A percentile compares a stretch with the other conserved stretches of the same genome.
Evolutionary conservation across 2,797 vertebrate genomes (phyloP).

Genomic region (Pipistrellus kuhlii): DNA sequence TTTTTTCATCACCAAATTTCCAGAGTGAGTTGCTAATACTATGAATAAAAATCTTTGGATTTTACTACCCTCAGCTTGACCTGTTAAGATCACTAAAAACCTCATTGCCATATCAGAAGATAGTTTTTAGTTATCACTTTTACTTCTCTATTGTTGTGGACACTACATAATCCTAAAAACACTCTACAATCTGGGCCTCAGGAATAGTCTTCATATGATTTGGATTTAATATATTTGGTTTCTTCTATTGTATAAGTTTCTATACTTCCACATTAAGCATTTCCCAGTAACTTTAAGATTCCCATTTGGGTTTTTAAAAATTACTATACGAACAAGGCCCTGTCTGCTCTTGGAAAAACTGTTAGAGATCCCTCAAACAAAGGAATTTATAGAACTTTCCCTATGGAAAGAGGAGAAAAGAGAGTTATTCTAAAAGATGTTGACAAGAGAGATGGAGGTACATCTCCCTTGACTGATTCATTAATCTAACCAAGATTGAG

Average conservation of each 20-base stretch:
- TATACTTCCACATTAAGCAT: constrained; percentile 55
- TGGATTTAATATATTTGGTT: constrained; percentile 44
- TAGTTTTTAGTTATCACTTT: not conserved
- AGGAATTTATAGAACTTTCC: not conserved
- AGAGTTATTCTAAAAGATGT: constrained; percentile 62
- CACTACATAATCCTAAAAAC: constrained; percentile 47
- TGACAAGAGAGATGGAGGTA: constrained; percentile 52
- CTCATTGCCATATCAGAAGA: constrained; percentile 28
- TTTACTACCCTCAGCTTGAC: not conserved
- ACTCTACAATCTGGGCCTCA: not conserved
- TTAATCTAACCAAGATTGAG: constrained; percentile 51
- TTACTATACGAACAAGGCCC: constrained; percentile 42
- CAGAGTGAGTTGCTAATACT: constrained; percentile 20
- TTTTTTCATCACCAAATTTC: constrained; percentile 43
- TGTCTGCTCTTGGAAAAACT: constrained; percentile 35
- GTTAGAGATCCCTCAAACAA: constrained; percentile 37
- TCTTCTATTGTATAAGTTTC: constrained; percentile 36
- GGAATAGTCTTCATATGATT: constrained; percentile 56
- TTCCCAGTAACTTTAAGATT: constrained; percentile 43
- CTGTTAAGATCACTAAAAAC: constrained; percentile 39
- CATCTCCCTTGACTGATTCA: constrained; percentile 63
- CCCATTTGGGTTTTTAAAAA: not conserved
- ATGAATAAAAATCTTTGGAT: constrained; percentile 1
- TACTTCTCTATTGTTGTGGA: constrained; percentile 29
- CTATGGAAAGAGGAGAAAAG: not conserved